Evolutionary conservation across 1,140 invertebrate genomes (phyloP).

Genomic region (Drosophila pectinifera): DNA sequence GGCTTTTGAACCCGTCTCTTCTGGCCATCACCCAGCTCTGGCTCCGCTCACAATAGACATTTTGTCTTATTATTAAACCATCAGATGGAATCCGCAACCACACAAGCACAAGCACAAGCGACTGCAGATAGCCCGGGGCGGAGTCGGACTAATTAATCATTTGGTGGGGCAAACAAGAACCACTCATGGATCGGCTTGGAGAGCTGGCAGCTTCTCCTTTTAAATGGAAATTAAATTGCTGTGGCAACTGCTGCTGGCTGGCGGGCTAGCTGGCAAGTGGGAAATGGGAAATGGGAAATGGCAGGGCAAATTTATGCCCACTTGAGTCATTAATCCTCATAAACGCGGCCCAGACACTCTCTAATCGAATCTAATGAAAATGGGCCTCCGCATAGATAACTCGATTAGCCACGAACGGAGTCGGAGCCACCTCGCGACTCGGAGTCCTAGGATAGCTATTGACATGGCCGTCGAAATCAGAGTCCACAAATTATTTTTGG

Average conservation of each 20-base stretch:
- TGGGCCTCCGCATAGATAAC: constrained; percentile 64
- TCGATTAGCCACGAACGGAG: constrained; percentile 46
- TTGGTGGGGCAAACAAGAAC: constrained; percentile 30
- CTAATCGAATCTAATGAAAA: constrained; percentile 73
- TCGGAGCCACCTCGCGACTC: constrained; percentile 1
- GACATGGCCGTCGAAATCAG: constrained; percentile 1
- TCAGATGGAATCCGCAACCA: constrained; percentile 57
- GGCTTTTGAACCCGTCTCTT: constrained; percentile 57
- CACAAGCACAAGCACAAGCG: constrained; percentile 24
- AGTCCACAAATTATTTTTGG: constrained; percentile 33
- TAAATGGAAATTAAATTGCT: constrained; percentile 81
- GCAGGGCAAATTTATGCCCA: constrained; percentile 63
- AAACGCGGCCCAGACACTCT: constrained; percentile 55
- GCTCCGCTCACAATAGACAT: constrained; percentile 68
- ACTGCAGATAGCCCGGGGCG: constrained; percentile 6
- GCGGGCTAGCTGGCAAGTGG: neutral
- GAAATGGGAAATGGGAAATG: constrained; percentile 9
- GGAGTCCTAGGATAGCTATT: neutral
- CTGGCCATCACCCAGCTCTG: constrained; percentile 46
- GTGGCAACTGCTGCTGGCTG: constrained; percentile 44
- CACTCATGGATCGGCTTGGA: constrained; percentile 40
- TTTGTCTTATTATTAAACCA: constrained; percentile 80
- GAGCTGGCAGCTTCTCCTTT: constrained; percentile 41
- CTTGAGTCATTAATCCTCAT: constrained; percentile 79
- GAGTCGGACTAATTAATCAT: constrained; percentile 72